Base-by-base conservation (phyloP, 2,113 vertebrate species). In the Chrysemys picta region DNA sequence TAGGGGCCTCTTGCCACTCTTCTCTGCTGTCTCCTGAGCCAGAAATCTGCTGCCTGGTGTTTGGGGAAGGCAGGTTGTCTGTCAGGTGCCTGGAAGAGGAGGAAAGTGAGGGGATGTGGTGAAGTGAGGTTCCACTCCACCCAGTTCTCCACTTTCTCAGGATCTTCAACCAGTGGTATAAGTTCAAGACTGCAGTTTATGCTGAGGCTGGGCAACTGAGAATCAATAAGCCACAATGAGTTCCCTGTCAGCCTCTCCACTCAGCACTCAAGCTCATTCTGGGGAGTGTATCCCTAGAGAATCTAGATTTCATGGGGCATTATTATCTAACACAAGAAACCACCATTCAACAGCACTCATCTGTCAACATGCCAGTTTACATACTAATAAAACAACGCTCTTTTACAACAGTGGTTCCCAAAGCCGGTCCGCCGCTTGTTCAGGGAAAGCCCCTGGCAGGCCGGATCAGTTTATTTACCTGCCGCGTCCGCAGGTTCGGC, bases 231-330 rank as follows among this genome's bases (percentile, higher is more conserved):
- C 76, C 90, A 85, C 88, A 69, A 87, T 82, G 82, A 93, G 69
- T 22, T 90, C 75, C 88, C 85, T 87, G 31, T 92, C 91, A 90
- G 92, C 93, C 86, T 62, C 72, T 86, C 96, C 87, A 82, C 88
- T 96, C 86, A 96, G 84, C n/a, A 89, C 0, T 90, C 49, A 94
- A 95, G 91, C 69, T 35, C 85, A 80, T 96, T 95, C 88, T 88
- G 85, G 93, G 91, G 91, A 88, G 95, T 94, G 80, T 52, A 84
- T 84, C n/a, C 65, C 93, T 93, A 9, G 24, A 65, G 95, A 80
- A 72, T 90, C 93, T 93, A 84, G 82, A 90, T 87, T 72, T 72
- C n/a, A n/a, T 72, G 17, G 65, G 35, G 21, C 91, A 93, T 94
- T 86, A 93, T 56, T 1, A 96, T 84, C 85, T 94, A 94, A 76